These are phyloP conservation scores for Holacanthella duospinosa DNA, from an alignment of 2,888 invertebrate genomes.

Conservation along the genomic window DNA sequence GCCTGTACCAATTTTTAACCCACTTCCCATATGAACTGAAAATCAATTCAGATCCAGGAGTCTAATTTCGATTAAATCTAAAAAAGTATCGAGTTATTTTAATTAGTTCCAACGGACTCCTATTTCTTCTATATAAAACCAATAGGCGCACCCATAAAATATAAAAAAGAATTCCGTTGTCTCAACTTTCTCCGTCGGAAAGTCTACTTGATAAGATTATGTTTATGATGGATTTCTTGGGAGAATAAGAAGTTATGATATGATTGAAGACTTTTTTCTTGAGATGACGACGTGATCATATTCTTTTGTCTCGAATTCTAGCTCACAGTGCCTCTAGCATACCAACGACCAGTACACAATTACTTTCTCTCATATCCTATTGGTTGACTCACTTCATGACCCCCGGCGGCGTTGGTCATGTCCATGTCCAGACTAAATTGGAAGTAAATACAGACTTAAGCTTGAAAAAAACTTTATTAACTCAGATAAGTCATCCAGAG, in stretches of 20 bases:
- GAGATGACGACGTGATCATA: background rate
- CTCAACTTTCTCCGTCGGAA: background rate
- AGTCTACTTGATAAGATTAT: background rate
- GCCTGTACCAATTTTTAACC: too few species aligned
- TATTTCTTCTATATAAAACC: too few species aligned
- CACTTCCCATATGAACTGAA: too few species aligned
- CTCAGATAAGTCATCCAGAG: background rate
- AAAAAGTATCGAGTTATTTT: too few species aligned
- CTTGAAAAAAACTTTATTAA: background rate
- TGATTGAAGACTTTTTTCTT: slow-evolving; percentile 1
- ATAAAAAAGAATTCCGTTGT: background rate
- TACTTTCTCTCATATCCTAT: background rate
- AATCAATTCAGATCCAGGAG: too few species aligned
- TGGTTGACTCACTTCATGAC: background rate
- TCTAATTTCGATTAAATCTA: too few species aligned
- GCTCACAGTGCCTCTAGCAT: background rate
- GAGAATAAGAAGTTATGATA: too few species aligned
- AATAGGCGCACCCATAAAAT: too few species aligned
- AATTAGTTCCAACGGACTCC: too few species aligned
- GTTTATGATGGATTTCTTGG: too few species aligned
- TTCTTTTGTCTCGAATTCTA: background rate
- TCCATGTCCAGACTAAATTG: background rate
- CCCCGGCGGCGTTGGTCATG: background rate
- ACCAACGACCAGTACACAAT: background rate
- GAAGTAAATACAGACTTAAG: background rate